Evolutionary conservation across 1,140 invertebrate genomes (phyloP).

Genomic region (Onthophagus taurus): DNA sequence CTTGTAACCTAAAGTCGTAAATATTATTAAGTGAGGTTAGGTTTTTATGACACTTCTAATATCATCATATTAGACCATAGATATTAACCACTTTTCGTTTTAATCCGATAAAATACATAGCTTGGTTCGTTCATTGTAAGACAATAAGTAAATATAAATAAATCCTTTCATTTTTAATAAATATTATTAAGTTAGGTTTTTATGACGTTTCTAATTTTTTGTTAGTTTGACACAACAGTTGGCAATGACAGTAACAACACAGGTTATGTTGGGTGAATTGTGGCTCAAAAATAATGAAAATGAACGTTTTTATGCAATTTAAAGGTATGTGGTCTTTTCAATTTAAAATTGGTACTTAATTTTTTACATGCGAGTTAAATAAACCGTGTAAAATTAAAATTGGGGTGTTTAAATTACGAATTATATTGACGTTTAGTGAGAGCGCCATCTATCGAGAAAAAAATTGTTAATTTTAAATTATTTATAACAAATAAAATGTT

Average conservation of each 20-base stretch:
- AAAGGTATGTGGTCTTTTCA: background rate
- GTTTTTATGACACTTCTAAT: too few relatives aligned
- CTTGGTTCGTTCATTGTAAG: conserved; percentile 53
- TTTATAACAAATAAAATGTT: too few relatives aligned
- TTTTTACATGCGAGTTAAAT: too few relatives aligned
- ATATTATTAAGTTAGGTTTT: too few relatives aligned
- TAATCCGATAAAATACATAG: conserved; percentile 69
- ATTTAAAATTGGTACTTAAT: too few relatives aligned
- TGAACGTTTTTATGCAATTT: conserved; percentile 1
- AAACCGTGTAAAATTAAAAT: too few relatives aligned
- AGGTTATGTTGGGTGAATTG: conserved; percentile 8
- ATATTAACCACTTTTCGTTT: conserved; percentile 66
- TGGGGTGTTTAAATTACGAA: too few relatives aligned
- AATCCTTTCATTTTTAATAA: background rate
- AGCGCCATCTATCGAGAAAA: too few relatives aligned
- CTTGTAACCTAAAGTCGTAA: conserved; percentile 43
- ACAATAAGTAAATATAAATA: conserved; percentile 64
- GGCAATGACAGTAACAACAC: background rate
- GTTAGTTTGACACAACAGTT: background rate
- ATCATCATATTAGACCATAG: too few relatives aligned
- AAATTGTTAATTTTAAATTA: too few relatives aligned
- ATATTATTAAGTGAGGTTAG: conserved; percentile 52
- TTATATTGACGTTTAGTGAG: too few relatives aligned
- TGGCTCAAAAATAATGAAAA: conserved; percentile 9
- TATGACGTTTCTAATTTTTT: too few relatives aligned